Conservation (phyloP, 1,140 invertebrate genomes). For the Centruroides vittatus region DNA sequence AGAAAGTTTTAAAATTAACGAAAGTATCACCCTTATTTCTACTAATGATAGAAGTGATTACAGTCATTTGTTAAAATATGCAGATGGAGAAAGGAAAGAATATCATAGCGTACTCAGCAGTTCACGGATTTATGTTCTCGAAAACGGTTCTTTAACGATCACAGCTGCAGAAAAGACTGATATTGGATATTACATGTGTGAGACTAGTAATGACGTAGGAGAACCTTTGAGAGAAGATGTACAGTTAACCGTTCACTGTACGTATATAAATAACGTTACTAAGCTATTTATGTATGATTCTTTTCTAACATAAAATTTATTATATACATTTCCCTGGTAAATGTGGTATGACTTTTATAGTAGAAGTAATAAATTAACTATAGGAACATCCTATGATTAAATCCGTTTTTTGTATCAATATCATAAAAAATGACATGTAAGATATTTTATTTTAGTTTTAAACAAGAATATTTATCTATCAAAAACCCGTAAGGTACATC, state of each 20-base stretch:
- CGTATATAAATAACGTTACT: slow-evolving; percentile 3
- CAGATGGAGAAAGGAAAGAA: not conserved
- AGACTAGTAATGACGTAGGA: slow-evolving; percentile 34
- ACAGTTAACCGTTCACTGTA: slow-evolving; percentile 33
- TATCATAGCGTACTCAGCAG: slow-evolving; percentile 18
- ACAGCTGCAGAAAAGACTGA: slow-evolving; percentile 17
- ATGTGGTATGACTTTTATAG: too few species aligned
- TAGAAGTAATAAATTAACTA: too few species aligned
- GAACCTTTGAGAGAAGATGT: slow-evolving; percentile 33
- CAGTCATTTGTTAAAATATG: not conserved
- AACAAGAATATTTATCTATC: too few species aligned
- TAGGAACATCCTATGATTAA: too few species aligned
- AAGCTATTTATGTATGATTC: too few species aligned
- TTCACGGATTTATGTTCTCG: slow-evolving; percentile 22
- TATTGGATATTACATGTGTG: slow-evolving; percentile 34
- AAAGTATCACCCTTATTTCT: not conserved
- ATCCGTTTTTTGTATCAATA: too few species aligned
- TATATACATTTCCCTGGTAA: too few species aligned
- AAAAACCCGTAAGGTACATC: too few species aligned
- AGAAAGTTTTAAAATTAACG: too few species aligned
- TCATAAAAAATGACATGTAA: too few species aligned
- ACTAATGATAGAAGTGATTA: not conserved
- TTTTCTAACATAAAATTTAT: too few species aligned
- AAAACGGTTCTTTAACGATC: slow-evolving; percentile 22
- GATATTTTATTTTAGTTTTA: too few species aligned